phyloP scores from a whole-genome alignment of 2,797 vertebrate species.

The Amphiprion clarkii region DNA sequence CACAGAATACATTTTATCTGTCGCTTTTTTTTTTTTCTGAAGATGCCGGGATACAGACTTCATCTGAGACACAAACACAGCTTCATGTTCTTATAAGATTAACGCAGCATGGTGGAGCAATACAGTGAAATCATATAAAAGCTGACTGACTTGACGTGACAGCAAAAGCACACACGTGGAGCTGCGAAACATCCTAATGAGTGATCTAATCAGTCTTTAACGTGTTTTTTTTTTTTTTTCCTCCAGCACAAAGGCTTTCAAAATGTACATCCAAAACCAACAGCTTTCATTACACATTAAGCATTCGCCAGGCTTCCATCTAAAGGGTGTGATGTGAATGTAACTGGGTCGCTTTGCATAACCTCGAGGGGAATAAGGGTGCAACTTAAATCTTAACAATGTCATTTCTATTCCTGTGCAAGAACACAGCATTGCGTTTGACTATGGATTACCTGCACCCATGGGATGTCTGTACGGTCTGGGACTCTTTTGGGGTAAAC shows the following conservation, averaged over 20 bases:
- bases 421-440: slow-evolving; percentile 29
- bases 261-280: slow-evolving; percentile 34
- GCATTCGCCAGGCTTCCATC: slow-evolving; percentile 29
- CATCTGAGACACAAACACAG: slow-evolving; percentile 55
- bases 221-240: slow-evolving; percentile 24
- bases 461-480: slow-evolving; percentile 6
- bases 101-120: slow-evolving; percentile 45
- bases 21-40: slow-evolving; percentile 30
- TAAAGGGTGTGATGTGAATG: slow-evolving; percentile 55
- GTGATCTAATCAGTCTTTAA: slow-evolving; percentile 36
- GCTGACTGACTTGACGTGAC: slow-evolving; percentile 34
- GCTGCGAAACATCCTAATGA: slow-evolving; percentile 38
- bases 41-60: slow-evolving; percentile 44
- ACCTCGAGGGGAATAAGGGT: slow-evolving; percentile 44
- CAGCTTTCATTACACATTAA: slow-evolving; percentile 39
- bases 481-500: slow-evolving; percentile 33
- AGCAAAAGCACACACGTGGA: slow-evolving; percentile 6
- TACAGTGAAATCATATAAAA: slow-evolving; percentile 51
- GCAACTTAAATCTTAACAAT: slow-evolving; percentile 51
- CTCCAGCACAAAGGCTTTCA: slow-evolving; percentile 15
- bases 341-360: slow-evolving; percentile 27
- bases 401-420: slow-evolving; percentile 39
- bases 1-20: slow-evolving; percentile 48
- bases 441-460: slow-evolving; percentile 36
- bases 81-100: slow-evolving; percentile 58